Evolutionary conservation across 2,888 invertebrate genomes (phyloP).

Genomic region (Drosophila planitibia): DNA sequence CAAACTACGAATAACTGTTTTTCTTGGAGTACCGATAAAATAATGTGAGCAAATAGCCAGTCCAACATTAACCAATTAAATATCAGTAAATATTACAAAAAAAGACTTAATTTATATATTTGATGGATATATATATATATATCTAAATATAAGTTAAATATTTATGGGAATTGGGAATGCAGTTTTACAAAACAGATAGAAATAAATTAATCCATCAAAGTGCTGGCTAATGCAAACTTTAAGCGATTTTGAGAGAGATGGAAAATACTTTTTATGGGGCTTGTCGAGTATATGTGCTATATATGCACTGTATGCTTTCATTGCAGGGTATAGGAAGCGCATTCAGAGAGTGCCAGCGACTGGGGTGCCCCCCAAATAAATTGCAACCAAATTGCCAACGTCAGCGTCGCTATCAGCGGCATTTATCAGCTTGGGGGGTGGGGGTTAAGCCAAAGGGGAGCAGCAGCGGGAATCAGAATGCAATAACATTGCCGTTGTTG

Average conservation of each 20-base stretch:
- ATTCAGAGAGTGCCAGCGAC: conserved; percentile 33
- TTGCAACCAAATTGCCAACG: conserved; percentile 79
- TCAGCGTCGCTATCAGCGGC: conserved; percentile 77
- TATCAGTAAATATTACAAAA: background rate
- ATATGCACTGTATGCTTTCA: background rate
- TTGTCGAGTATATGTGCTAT: too few relatives aligned
- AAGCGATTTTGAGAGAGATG: background rate
- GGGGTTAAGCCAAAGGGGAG: conserved; percentile 6
- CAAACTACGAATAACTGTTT: too few relatives aligned
- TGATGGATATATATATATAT: background rate
- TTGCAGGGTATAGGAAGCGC: conserved; percentile 22
- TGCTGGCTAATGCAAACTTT: background rate
- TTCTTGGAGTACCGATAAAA: background rate
- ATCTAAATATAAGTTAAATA: background rate
- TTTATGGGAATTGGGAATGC: background rate
- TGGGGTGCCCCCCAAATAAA: conserved; percentile 70
- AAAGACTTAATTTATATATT: fast-evolving
- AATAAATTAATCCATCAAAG: background rate
- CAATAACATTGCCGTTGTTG: conserved; percentile 34
- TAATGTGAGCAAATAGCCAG: background rate
- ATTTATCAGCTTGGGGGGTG: conserved; percentile 70
- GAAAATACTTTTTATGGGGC: background rate
- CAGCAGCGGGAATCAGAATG: conserved; percentile 17
- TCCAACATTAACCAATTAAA: background rate
- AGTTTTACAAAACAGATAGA: background rate